Evolutionary conservation across 2,113 vertebrate species (phyloP), one percentile per base, ranked within the genome.

Genomic region (Notechis scutatus): DNA sequence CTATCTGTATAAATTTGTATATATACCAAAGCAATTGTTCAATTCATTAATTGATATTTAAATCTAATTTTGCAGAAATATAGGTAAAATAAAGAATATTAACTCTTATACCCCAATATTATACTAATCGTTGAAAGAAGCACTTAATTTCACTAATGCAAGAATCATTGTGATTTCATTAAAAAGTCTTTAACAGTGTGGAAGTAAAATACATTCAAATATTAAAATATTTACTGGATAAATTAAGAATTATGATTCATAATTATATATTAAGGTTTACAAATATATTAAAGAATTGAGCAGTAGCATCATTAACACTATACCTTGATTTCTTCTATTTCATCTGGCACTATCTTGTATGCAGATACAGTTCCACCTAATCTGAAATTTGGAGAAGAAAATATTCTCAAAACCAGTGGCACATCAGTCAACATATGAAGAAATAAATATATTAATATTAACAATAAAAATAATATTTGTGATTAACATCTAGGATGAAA

Each of bases 271-370:
- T 55, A 61, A 29, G 8, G 15, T 90, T 29, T 47, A 91, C 93
- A 94, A 90, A 34, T 90, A 89, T 92, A 88, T 91, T 34, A 85
- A 15, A 88, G 5, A 91, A 89, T 42, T 93, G 90, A 96, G 97
- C 52, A 88, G n/a, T 97, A 95, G 91, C 56, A 94, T 47, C 64
- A 90, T 45, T 39, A 95, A 97, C 97, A 98, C 96, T 94, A 90
- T 98, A 99, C 99, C 99, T 99, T 99, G 95, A 99, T 99, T 98
- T 99, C 99, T 96, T 99, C 99, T 95, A 99, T 98, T 98, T 99
- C 99, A 5, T 99, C 99, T 92, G 99, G 99, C 95, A 99, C 99
- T 97, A 99, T 99, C 98, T 99, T 99, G 98, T 99, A 99, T 93
- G 99, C 99, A 91, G 98, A 98, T 97, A 99, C 98, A 97, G 98